Base-by-base conservation (phyloP, 2,113 vertebrate species). In the Phasianus colchicus region DNA sequence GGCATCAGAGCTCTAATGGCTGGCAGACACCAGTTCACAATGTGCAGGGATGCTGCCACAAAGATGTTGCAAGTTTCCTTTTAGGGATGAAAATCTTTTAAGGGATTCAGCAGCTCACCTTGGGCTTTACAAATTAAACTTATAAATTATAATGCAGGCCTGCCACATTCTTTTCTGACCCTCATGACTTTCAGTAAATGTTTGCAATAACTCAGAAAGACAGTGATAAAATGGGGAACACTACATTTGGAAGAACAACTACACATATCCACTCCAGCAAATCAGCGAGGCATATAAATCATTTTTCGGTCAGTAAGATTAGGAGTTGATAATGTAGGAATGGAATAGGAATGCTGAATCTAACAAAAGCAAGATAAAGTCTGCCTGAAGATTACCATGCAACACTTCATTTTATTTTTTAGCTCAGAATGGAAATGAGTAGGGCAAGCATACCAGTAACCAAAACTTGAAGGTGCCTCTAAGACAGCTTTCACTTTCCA, bases 151-250 rank as follows among this genome's bases (percentile, higher is more conserved):
- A 78, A 70, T 81, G 55, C 60, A 77, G 63, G 42, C 67, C 54
- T 25, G 79, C 32, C 38, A 83, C 55, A 64, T 88, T 83, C 72
- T 88, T 83, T 67, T 67, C 50, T 96, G 50, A 83, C 32, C 9
- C 7, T 32, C 29, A 14, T 74, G 92, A 83, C 86, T 86, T 88
- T 66, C 76, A 43, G 72, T 67, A 93, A 93, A 83, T 71, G 57
- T 80, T 90, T 93, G 64, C 38, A 88, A 50, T 90, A 89, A 67
- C 45, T 96, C 85, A 93, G 69, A 81, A 86, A 81, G 83, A 78
- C 88, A 72, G 52, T 34, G 72, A 81, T 67, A 92, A 92, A 89
- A 90, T 6, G 21, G 43, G 15, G 43, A 96, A 81, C 0, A 9
- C 76, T 83, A 32, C 47, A 30, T 86, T 71, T 74, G 76, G 86